Percentiles rank a stretch among this genome's conserved stretches.
These are phyloP conservation scores for Pomacea canaliculata DNA, from an alignment of 2,888 invertebrate species.

Conservation along the genomic window DNA sequence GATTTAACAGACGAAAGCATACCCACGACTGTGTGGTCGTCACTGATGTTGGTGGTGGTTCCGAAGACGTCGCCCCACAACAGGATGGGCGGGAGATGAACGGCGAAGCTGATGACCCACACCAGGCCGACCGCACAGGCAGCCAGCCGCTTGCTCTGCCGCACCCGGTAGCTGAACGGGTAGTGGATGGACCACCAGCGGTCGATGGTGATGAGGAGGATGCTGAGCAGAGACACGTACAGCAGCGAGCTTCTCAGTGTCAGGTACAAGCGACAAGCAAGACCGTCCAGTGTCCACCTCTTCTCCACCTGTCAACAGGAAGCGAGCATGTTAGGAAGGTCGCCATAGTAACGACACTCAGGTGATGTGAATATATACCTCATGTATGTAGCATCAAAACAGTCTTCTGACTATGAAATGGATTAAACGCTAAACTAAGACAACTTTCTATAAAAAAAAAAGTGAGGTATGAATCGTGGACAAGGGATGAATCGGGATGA, in stretches of 20 bases:
- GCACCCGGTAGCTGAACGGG: conserved; percentile 58
- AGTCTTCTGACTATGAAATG: no score
- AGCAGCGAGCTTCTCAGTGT: conserved; percentile 39
- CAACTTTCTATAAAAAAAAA: no score
- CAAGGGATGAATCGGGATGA: no score
- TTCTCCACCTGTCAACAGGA: conserved; percentile 7
- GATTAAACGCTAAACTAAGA: no score
- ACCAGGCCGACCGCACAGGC: conserved; percentile 39
- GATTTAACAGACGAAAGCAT: neutral
- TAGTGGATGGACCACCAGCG: conserved; percentile 60
- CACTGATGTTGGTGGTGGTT: neutral
- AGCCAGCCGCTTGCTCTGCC: conserved; percentile 48
- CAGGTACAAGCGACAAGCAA: conserved; percentile 27
- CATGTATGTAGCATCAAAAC: no score
- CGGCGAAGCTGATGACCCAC: conserved; percentile 50
- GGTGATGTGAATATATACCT: no score
- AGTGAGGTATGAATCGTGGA: no score
- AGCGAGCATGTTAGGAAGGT: neutral
- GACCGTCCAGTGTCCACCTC: conserved; percentile 15
- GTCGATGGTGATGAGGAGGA: conserved; percentile 57
- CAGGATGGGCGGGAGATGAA: conserved; percentile 48
- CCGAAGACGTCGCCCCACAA: conserved; percentile 41
- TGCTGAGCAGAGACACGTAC: conserved; percentile 56
- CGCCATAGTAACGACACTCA: no score
- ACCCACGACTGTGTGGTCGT: neutral